Evolutionary conservation across 2,113 vertebrate species (phyloP), one percentile per base, ranked within the genome.

Genomic region (western clawed frog (Xenopus tropicalis)): DNA sequence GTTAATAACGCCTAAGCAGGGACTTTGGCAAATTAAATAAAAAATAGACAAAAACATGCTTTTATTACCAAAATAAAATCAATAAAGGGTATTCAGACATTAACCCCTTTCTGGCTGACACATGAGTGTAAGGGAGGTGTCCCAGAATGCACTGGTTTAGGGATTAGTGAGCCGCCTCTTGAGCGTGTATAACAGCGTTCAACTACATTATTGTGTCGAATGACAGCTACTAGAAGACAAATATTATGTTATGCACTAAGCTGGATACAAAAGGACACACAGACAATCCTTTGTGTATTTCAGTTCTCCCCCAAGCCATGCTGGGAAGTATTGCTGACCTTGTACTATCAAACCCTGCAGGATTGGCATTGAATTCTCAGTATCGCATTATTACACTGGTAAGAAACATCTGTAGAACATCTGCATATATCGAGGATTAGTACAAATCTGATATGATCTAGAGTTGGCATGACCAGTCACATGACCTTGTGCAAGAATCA

Each of bases 401-500:
- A 94, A 92, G 90, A 94, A 97, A 97, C 93, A 90, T 94, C 94
- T 96, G 93, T 96, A 95, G 90, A 98, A 97, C 93, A 98, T 99
- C 95, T 99, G 97, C 96, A 98, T 98, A 98, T 99, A 96, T 98
- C 90, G 91, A 97, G 93, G 90, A 95, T 93, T 92, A 92, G 81
- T 24, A 84, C 83, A 91, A 92, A 93, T 96, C 92, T 93, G 96
- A 98, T 98, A 97, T 97, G 96, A 96, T 93, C 91, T 93, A 92
- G 94, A 96, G 95, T 97, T 96, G 92, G 94, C 96, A 98, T 97
- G 97, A 98, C 96, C 96, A 98, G 97, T 98, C 96, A 97, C 91
- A 88, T 94, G 95, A 97, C 95, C 94, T 94, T 76, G 73, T 76
- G 93, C 87, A 92, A 96, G 93, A 93, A 93, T 96, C 84, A 91